These are phyloP conservation scores for Sitodiplosis mosellana DNA, from an alignment of 1,140 invertebrate species.

Conservation along the genomic window DNA sequence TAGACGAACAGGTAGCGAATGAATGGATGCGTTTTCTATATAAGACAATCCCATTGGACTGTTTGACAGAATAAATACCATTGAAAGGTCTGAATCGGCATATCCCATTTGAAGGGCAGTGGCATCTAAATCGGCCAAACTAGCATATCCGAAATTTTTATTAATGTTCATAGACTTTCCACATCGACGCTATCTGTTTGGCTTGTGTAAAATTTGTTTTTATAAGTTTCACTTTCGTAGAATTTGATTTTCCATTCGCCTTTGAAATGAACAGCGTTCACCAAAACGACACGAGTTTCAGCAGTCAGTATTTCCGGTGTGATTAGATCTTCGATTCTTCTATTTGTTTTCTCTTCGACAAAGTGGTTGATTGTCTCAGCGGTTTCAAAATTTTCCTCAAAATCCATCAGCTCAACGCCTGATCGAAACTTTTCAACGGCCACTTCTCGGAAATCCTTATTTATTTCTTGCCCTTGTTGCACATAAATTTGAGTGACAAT, in stretches of 20 bases:
- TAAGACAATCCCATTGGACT: slow-evolving; percentile 24
- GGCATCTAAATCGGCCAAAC: slow-evolving; percentile 13
- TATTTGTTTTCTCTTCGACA: slow-evolving; percentile 34
- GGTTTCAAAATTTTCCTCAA: slow-evolving; percentile 17
- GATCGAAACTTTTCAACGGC: slow-evolving; percentile 15
- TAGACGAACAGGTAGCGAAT: no score
- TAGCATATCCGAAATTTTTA: slow-evolving; percentile 16
- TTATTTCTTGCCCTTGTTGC: slow-evolving; percentile 10
- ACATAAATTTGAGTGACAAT: slow-evolving; percentile 20
- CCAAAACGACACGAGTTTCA: slow-evolving; percentile 29
- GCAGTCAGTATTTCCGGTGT: slow-evolving; percentile 12
- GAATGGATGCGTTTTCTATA: no score
- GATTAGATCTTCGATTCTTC: slow-evolving; percentile 36
- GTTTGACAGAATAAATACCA: slow-evolving; percentile 36
- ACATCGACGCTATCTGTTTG: slow-evolving; percentile 27
- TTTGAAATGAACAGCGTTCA: slow-evolving; percentile 47
- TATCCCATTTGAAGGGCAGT: slow-evolving; percentile 17
- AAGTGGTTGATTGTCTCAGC: slow-evolving; percentile 33
- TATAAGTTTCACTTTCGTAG: slow-evolving; percentile 8
- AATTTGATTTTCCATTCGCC: slow-evolving; percentile 18
- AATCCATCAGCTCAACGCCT: slow-evolving; percentile 26
- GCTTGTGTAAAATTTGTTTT: slow-evolving; percentile 2
- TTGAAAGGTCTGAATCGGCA: slow-evolving; percentile 32
- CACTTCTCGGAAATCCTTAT: slow-evolving; percentile 11
- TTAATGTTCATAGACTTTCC: slow-evolving; percentile 29